These are phyloP conservation scores for Drosophila grimshawi DNA, from an alignment of 1,140 invertebrate genomes.

Conservation along the genomic window DNA sequence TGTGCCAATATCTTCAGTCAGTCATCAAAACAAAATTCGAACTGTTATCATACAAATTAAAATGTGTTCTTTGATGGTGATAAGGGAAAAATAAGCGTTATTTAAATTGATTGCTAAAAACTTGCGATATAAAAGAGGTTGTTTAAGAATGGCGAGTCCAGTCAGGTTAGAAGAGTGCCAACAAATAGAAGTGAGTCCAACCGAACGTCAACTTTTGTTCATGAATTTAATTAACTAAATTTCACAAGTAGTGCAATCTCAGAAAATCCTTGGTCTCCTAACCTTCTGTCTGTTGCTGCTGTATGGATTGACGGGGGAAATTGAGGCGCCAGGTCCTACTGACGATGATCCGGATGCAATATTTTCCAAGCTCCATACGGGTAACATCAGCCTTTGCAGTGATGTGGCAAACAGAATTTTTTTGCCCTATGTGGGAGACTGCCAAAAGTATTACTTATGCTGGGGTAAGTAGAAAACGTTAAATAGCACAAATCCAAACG, in stretches of 20 bases:
- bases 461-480: conserved; percentile 38
- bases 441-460: conserved; percentile 63
- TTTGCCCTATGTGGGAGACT: conserved; percentile 64
- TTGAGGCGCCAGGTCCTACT: neutral
- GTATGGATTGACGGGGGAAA: neutral
- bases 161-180: neutral
- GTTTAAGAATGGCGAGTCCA: neutral
- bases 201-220: neutral
- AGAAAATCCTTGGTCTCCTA: neutral
- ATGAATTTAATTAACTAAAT: neutral
- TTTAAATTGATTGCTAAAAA: conserved; percentile 9
- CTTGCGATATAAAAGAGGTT: conserved; percentile 23
- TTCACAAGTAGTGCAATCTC: conserved; percentile 12
- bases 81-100: conserved; percentile 17
- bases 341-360: neutral
- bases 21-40: neutral
- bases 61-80: conserved; percentile 15
- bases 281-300: neutral
- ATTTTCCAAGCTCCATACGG: conserved; percentile 21
- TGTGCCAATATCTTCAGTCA: neutral
- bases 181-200: conserved; percentile 24
- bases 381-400: conserved; percentile 48
- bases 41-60: conserved; percentile 17
- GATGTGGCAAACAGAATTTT: conserved; percentile 62
- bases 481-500: too few species aligned